A percentile compares a stretch with the other conserved stretches of the same genome.
Conservation (phyloP, 2,888 invertebrate species). For the Philopedon plagiatum region DNA sequence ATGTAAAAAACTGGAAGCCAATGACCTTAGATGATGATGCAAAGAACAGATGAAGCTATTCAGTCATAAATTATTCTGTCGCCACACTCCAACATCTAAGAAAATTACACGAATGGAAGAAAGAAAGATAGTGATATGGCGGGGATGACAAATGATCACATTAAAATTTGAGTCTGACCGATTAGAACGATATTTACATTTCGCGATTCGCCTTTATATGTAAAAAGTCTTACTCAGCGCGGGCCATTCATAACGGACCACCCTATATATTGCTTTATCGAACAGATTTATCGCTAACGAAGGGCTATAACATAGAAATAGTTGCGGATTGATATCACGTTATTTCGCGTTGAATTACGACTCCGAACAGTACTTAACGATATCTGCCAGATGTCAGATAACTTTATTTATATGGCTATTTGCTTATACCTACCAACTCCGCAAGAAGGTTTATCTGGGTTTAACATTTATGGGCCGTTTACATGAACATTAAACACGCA, state of each 20-base stretch:
- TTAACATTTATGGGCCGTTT: constrained; percentile 29
- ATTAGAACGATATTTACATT: too few relatives aligned
- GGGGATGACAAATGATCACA: too few relatives aligned
- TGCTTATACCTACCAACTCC: constrained; percentile 13
- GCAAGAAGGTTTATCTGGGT: constrained; percentile 11
- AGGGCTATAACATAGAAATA: constrained; percentile 6
- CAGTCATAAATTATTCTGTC: too few relatives aligned
- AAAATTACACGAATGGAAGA: too few relatives aligned
- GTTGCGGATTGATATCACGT: constrained; percentile 25
- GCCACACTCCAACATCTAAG: too few relatives aligned
- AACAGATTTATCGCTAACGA: constrained; percentile 9
- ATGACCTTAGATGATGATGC: too few relatives aligned
- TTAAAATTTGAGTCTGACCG: too few relatives aligned
- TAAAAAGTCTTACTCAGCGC: too few relatives aligned
- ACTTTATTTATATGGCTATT: constrained; percentile 35
- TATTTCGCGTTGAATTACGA: constrained; percentile 33
- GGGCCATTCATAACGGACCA: not conserved
- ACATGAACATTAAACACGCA: constrained; percentile 31
- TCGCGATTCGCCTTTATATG: too few relatives aligned
- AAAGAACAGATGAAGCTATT: too few relatives aligned
- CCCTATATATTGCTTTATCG: not conserved
- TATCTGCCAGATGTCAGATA: constrained; percentile 30
- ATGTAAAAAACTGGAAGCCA: too few relatives aligned
- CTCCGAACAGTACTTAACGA: constrained; percentile 23
- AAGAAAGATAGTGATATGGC: too few relatives aligned